Base-by-base conservation (phyloP, 2,888 invertebrate species). In the Gari tellinella region DNA sequence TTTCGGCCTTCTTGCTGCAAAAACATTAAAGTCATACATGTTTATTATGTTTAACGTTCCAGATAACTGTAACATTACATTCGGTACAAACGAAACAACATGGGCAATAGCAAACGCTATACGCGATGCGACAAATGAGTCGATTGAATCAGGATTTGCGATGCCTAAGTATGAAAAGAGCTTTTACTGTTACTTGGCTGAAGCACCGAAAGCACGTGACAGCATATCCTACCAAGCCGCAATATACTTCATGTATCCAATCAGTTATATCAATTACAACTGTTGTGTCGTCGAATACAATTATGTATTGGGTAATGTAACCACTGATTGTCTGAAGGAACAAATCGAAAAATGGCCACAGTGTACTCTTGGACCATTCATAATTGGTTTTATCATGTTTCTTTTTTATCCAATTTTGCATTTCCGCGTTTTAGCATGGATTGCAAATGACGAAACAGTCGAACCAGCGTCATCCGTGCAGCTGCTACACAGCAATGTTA, bases 1-100 rank as follows among this genome's bases (percentile, higher is more conserved):
- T 14, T 75, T 75, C 53, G 69, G 70, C 10, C 55, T 75, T 7
- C 46, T 75, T 3, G 70, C 66, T 25, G 53, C 62, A 17, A 62
- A 66, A 53, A 75, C 75, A 1, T 21, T 53, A 1, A 21, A 49
- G 12, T 41, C 37, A 15, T 26, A 43, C 17, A 37, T 65, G 14
- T 45, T 62, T 15, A 15, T 46, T 8, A 26, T 65, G 12, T 38
- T 15, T 15, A 45, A 31, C 8, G 31, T 10, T 4, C 5, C 4
- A 4, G 10, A 4, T 7, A 17, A 46, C 0, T 75, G 70, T 48
- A 7, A 12, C 5, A 31, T 75, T 4, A 53, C 38, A 4, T 66
- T 66, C 12, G 75, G 75, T 19, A 31, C 46, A 48, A n/a, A 31
- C 1, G 57, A 52, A 12, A 70, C 69, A 7, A 70, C 69, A 2